These are phyloP conservation scores for Lochmaea capreae DNA, from an alignment of 2,888 invertebrate genomes.

Conservation along the genomic window DNA sequence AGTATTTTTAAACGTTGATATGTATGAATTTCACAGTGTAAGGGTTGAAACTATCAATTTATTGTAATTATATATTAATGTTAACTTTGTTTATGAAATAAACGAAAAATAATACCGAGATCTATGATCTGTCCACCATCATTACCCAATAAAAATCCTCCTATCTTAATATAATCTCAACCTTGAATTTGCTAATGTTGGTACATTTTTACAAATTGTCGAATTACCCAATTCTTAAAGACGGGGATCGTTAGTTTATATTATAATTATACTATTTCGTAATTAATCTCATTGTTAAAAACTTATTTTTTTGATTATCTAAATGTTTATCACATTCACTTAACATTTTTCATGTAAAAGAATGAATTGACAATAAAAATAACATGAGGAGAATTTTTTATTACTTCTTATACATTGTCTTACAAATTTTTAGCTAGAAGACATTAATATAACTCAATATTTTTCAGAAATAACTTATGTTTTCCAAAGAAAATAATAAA, in stretches of 20 bases:
- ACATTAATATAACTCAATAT: no score
- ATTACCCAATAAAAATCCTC: not conserved
- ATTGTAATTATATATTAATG: no score
- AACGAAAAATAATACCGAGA: not conserved
- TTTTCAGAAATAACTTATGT: no score
- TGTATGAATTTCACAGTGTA: no score
- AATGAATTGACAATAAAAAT: not conserved
- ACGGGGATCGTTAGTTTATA: not conserved
- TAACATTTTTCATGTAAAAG: not conserved
- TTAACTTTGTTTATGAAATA: not conserved
- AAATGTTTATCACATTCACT: not conserved
- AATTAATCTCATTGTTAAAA: constrained; percentile 2
- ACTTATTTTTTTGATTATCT: not conserved
- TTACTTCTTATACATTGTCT: no score
- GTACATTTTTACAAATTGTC: constrained; percentile 3
- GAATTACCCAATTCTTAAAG: constrained; percentile 9
- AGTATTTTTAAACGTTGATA: no score
- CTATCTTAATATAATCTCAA: constrained; percentile 5
- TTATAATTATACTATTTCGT: constrained; percentile 7
- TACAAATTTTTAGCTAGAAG: no score
- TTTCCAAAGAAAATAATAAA: not conserved
- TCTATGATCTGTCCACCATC: not conserved
- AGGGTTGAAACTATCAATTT: no score
- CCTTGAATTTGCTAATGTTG: constrained; percentile 3
- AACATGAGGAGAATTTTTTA: no score